These are phyloP conservation scores for Eupithecia vulgata DNA, from an alignment of 2,888 invertebrate species.

Conservation along the genomic window DNA sequence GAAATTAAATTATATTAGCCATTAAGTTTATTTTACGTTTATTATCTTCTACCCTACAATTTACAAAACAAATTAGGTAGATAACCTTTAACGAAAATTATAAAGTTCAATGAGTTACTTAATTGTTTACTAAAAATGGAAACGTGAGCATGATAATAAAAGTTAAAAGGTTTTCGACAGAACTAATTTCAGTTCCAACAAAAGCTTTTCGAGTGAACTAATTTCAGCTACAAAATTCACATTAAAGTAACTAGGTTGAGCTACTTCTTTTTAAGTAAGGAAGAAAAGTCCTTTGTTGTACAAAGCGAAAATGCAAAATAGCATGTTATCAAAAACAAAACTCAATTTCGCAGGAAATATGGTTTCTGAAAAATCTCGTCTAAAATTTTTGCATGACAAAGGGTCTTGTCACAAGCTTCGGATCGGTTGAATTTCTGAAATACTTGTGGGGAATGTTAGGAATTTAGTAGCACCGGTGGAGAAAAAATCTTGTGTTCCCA, in stretches of 20 bases:
- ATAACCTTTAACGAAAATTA: neutral
- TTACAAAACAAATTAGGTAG: neutral
- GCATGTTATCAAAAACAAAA: slow-evolving; percentile 27
- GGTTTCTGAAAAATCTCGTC: slow-evolving; percentile 39
- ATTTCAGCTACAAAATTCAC: neutral
- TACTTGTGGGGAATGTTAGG: slow-evolving; percentile 20
- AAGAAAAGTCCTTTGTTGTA: slow-evolving; percentile 16
- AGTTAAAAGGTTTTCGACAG: neutral
- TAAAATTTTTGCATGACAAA: slow-evolving; percentile 46
- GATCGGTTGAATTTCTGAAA: slow-evolving; percentile 32
- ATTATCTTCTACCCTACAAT: neutral
- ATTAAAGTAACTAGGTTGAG: neutral
- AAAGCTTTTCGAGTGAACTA: neutral
- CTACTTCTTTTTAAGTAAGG: neutral
- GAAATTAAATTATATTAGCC: neutral
- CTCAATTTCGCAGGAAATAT: slow-evolving; percentile 39
- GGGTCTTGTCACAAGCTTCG: slow-evolving; percentile 30
- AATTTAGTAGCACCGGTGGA: slow-evolving; percentile 30
- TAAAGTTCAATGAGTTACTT: neutral
- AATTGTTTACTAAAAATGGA: neutral
- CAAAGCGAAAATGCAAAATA: slow-evolving; percentile 39
- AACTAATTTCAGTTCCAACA: neutral
- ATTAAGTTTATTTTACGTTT: neutral
- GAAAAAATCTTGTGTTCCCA: slow-evolving; percentile 13
- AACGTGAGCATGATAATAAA: neutral